A percentile compares a stretch with the other conserved stretches of the same genome.
These are phyloP conservation scores for Chymomyza procnemis DNA, from an alignment of 2,888 invertebrate species.

Conservation along the genomic window DNA sequence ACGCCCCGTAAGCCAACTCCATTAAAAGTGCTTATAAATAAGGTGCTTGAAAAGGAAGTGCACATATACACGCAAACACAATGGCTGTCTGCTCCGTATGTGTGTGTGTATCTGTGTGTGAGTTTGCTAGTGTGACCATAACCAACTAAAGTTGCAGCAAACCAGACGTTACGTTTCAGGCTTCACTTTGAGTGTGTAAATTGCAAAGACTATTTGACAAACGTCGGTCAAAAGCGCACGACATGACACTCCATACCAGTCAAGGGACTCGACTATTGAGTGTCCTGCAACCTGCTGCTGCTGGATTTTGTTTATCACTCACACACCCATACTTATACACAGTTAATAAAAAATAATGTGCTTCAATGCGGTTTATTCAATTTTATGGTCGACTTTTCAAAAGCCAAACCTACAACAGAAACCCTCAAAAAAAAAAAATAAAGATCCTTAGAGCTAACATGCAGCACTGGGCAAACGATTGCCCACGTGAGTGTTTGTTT, in stretches of 20 bases:
- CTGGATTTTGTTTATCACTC: constrained; percentile 60
- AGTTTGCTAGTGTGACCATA: constrained; percentile 52
- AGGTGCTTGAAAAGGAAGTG: constrained; percentile 73
- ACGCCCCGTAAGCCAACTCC: constrained; percentile 66
- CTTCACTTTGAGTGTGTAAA: constrained; percentile 57
- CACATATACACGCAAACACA: constrained; percentile 43
- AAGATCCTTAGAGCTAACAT: constrained; percentile 11
- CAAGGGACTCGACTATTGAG: background rate
- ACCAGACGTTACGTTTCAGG: constrained; percentile 17
- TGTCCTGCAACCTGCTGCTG: constrained; percentile 46
- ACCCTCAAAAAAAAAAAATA: constrained; percentile 27
- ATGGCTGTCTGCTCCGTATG: constrained; percentile 30
- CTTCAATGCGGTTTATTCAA: constrained; percentile 73
- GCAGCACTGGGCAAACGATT: background rate
- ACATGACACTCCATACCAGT: constrained; percentile 29
- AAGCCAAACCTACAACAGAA: constrained; percentile 43
- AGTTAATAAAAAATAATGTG: constrained; percentile 73
- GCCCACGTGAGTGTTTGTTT: background rate
- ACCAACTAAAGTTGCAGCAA: constrained; percentile 68
- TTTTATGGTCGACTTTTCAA: constrained; percentile 71
- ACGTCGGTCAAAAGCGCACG: constrained; percentile 66
- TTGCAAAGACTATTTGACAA: constrained; percentile 73
- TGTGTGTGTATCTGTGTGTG: constrained; percentile 6
- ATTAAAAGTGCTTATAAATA: constrained; percentile 74
- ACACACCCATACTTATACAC: constrained; percentile 11